Conservation (phyloP, 2,113 vertebrate species). For the Ursus arctos region DNA sequence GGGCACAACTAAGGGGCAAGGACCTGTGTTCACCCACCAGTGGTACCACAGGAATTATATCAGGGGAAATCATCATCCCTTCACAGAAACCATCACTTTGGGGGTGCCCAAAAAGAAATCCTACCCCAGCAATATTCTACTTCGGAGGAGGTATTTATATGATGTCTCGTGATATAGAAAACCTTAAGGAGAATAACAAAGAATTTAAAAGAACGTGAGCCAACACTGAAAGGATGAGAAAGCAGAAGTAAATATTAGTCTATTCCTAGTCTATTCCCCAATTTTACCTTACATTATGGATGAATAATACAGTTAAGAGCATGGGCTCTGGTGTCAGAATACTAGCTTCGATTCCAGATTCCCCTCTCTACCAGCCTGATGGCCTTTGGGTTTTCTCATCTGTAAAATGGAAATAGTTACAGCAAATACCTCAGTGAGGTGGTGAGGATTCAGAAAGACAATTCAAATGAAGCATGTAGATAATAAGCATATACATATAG, state of each 20-base stretch:
- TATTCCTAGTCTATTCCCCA: not conserved
- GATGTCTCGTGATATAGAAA: not conserved
- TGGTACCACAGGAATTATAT: not conserved
- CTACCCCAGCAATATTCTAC: not conserved
- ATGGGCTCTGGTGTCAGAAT: not conserved
- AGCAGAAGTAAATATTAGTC: not conserved
- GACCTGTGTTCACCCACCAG: not conserved
- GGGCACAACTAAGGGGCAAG: not conserved
- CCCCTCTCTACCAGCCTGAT: not conserved
- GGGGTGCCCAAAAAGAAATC: not conserved
- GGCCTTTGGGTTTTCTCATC: not conserved
- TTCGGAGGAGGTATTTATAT: not conserved
- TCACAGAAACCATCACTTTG: not conserved
- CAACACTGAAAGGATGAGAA: not conserved
- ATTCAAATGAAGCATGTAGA: not conserved
- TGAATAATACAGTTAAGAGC: not conserved
- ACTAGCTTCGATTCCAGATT: not conserved
- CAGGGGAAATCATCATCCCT: not conserved
- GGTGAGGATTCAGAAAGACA: slow-evolving; percentile 7
- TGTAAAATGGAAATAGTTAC: not conserved
- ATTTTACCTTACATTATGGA: not conserved
- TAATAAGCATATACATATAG: too few relatives aligned
- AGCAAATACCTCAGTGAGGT: not conserved
- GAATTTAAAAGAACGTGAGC: not conserved
- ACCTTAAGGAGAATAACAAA: not conserved